phyloP scores from a whole-genome alignment of 2,797 vertebrate genomes.

The Perodicticus potto region DNA sequence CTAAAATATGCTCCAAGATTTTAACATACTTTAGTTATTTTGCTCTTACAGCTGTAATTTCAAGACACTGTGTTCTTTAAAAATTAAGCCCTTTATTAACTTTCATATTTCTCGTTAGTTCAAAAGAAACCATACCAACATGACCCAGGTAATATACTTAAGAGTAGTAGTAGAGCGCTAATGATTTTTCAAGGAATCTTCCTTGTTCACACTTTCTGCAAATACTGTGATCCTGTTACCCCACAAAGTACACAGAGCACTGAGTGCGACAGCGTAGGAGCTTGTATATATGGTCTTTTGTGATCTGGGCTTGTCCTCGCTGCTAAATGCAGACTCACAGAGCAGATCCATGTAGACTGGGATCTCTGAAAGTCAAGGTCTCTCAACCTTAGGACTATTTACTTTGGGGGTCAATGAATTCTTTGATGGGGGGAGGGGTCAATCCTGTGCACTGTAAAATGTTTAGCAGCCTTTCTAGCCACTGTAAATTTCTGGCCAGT shows the following conservation, averaged over 20 bases:
- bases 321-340: neutral
- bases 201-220: neutral
- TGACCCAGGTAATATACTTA: neutral
- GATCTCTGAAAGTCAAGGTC: neutral
- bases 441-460: neutral
- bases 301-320: neutral
- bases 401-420: neutral
- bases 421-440: neutral
- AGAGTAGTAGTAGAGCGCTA: neutral
- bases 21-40: slow-evolving; percentile 7
- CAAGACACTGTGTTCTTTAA: neutral
- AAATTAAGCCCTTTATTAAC: neutral
- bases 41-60: neutral
- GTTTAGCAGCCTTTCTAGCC: neutral
- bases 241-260: neutral
- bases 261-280: neutral
- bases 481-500: neutral
- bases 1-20: neutral
- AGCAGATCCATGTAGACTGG: neutral
- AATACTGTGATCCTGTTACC: neutral
- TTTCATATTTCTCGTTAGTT: neutral
- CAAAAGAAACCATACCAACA: neutral
- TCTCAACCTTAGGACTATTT: neutral
- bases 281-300: neutral
- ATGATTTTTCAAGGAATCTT: neutral